Conservation (phyloP, 2,888 invertebrate genomes). For the Sminthurinus aureus region DNA sequence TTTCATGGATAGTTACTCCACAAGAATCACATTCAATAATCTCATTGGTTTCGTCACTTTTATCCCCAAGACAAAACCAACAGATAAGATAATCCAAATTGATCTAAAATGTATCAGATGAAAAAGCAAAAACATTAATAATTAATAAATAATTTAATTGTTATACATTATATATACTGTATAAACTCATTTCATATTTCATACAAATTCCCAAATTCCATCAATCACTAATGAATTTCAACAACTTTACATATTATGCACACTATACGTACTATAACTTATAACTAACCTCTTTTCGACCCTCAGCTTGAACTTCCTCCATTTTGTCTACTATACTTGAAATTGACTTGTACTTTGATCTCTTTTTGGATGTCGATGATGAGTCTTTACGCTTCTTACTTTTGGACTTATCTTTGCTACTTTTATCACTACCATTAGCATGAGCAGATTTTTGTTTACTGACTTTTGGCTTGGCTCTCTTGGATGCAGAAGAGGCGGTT, state of each 20-base stretch:
- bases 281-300: constrained; percentile 29
- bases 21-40: constrained; percentile 98
- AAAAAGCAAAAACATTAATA: neutral
- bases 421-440: constrained; percentile 21
- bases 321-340: constrained; percentile 17
- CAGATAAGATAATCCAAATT: constrained; percentile 74
- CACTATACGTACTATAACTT: neutral
- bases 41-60: constrained; percentile 92
- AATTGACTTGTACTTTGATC: constrained; percentile 27
- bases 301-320: constrained; percentile 27
- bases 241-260: neutral
- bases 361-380: neutral
- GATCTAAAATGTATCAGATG: constrained; percentile 20
- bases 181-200: too few relatives aligned
- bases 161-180: too few relatives aligned
- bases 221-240: neutral
- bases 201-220: too few relatives aligned
- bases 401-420: constrained; percentile 2
- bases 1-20: constrained; percentile 96
- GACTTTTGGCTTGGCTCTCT: constrained; percentile 25
- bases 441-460: constrained; percentile 28
- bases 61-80: constrained; percentile 90
- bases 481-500: neutral
- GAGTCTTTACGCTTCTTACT: neutral
- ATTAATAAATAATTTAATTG: neutral